Conservation (phyloP, 2,888 invertebrate species). For the Rhagonycha lutea region DNA sequence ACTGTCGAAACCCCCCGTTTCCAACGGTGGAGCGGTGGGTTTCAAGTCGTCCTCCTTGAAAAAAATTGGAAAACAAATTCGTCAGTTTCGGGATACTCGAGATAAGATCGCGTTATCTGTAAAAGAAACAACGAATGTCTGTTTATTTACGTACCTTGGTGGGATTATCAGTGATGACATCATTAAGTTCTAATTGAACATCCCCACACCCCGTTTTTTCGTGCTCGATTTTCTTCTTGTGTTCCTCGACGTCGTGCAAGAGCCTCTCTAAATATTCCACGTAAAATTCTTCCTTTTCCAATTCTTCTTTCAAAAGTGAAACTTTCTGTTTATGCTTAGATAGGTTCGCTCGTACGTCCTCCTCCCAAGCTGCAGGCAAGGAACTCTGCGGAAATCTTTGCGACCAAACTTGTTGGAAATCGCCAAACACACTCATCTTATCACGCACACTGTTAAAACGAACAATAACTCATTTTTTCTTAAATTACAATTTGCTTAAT, state of each 20-base stretch:
- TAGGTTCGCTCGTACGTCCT: slow-evolving; percentile 88
- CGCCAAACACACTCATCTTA: slow-evolving; percentile 83
- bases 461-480: slow-evolving; percentile 9
- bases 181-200: slow-evolving; percentile 30
- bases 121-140: not conserved
- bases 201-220: slow-evolving; percentile 39
- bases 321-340: slow-evolving; percentile 89
- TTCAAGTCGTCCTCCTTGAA: slow-evolving; percentile 8
- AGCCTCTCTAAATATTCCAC: slow-evolving; percentile 87
- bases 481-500: slow-evolving; percentile 14
- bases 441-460: not conserved
- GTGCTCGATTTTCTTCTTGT: slow-evolving; percentile 64
- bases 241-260: slow-evolving; percentile 83
- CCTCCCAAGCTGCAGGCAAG: slow-evolving; percentile 90
- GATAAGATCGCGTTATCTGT: not conserved
- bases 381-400: slow-evolving; percentile 90
- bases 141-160: slow-evolving; percentile 41
- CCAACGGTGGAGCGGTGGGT: slow-evolving; percentile 39
- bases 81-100: not conserved
- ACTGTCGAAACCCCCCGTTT: slow-evolving; percentile 43
- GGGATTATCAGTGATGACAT: slow-evolving; percentile 36
- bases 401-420: slow-evolving; percentile 90
- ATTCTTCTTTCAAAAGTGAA: slow-evolving; percentile 77
- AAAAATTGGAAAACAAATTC: not conserved
- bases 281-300: slow-evolving; percentile 89